Evolutionary conservation across 2,888 invertebrate genomes (phyloP), one percentile per base, ranked within the genome.

Genomic region (Blastobasis lacticolella): DNA sequence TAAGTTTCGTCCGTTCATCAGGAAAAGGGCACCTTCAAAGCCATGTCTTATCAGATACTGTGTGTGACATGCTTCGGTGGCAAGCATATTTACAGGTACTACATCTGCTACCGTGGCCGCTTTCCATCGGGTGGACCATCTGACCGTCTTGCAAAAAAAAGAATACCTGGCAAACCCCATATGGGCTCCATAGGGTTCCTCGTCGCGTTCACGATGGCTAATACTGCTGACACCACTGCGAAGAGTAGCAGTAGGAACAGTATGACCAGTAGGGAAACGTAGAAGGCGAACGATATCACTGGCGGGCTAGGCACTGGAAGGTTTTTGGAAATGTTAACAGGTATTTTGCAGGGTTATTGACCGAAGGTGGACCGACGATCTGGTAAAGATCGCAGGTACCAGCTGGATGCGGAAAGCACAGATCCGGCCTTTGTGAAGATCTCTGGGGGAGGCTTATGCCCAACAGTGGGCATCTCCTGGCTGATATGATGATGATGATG

Each of bases 141-240:
- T 48, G 9, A 9, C 10, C 2, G 6, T n/a, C 37, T 37, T 1
- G 10, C 9, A 38, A 48, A 4, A 10, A 9, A 42, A 44, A 10
- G 54, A 62, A 63, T 56, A 88, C 89, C 89, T 44, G 85, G 86
- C 45, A 88, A 57, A 10, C 88, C 87, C 51, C 85, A 77, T 0
- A 78, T 54, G 0, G 87, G 80, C 62, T 89, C 88, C 1, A 86
- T 85, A 0, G 89, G 88, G 58, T 85, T 88, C 55, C 66, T 83
- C 0, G 79, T 79, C 0, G 84, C 85, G 50, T 89, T 89, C 37
- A 82, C 60, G 49, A 89, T 76, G n/a, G 84, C 79, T 5, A 88
- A 60, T 0, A 61, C 67, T 0, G 86, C 78, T 0, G 81, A 66
- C 0, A 66, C 54, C 0, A 76, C 55, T 0, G 76, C 75, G 5